Evolutionary conservation across 2,888 invertebrate genomes (phyloP).

Genomic region (Phoenoteleia sp.): DNA sequence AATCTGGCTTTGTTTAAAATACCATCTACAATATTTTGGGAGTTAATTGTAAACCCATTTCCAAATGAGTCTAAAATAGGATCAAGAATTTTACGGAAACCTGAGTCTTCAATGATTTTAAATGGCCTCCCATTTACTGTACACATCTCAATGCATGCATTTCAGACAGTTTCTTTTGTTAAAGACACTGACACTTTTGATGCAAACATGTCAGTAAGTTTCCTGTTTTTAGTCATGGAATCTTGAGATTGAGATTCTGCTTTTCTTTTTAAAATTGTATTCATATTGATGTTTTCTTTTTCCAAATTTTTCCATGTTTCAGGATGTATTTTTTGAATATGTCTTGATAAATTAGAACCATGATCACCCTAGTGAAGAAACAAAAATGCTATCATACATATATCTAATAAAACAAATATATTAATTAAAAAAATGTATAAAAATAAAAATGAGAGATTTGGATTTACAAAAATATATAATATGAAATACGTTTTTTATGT

Average conservation of each 20-base stretch:
- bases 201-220: slow-evolving; percentile 3
- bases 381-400: no score
- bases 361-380: slow-evolving; percentile 29
- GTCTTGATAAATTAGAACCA: slow-evolving; percentile 13
- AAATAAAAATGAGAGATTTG: no score
- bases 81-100: slow-evolving; percentile 17
- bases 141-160: slow-evolving; percentile 24
- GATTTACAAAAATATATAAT: no score
- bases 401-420: no score
- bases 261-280: slow-evolving; percentile 19
- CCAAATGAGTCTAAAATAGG: slow-evolving; percentile 15
- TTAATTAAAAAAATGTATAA: no score
- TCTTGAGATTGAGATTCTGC: not conserved
- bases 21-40: slow-evolving; percentile 24
- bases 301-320: not conserved
- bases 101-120: slow-evolving; percentile 15
- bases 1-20: not conserved
- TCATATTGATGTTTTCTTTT: not conserved
- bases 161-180: not conserved
- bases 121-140: slow-evolving; percentile 30
- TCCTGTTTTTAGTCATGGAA: no score
- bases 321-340: slow-evolving; percentile 18
- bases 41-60: slow-evolving; percentile 1
- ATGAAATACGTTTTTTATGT: no score
- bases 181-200: slow-evolving; percentile 1